phyloP scores from a whole-genome alignment of 2,113 vertebrate genomes.

The Indri indri region DNA sequence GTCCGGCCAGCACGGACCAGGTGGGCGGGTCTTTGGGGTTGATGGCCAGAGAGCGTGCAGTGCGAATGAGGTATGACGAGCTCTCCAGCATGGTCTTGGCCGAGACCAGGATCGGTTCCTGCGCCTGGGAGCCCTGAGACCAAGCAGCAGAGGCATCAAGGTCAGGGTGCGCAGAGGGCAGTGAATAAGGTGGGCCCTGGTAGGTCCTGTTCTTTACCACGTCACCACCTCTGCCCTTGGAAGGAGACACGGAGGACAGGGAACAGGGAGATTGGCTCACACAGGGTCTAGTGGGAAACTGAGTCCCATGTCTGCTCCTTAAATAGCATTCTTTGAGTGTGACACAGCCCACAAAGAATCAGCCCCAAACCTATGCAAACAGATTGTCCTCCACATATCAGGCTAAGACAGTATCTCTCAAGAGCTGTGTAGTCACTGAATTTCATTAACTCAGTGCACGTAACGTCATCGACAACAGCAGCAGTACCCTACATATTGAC shows the following conservation, averaged over 20 bases:
- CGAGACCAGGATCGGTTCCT: constrained; percentile 96
- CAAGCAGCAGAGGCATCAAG: neutral
- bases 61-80: constrained; percentile 94
- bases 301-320: neutral
- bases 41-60: constrained; percentile 94
- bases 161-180: neutral
- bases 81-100: constrained; percentile 98
- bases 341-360: neutral
- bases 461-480: neutral
- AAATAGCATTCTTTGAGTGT: neutral
- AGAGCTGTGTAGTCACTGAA: neutral
- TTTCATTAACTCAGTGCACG: neutral
- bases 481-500: fast-evolving
- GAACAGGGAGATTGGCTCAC: neutral
- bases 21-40: constrained; percentile 98
- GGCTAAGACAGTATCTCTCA: neutral
- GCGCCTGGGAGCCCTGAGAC: constrained; percentile 92
- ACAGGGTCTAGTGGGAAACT: neutral
- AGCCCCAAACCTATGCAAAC: neutral
- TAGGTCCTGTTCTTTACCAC: neutral
- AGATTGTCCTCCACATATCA: neutral
- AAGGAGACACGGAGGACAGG: neutral
- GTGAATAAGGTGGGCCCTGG: neutral
- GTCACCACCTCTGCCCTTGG: neutral
- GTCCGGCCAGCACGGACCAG: constrained; percentile 97